Conservation (phyloP, 2,888 invertebrate species). For the Hyles lineata region DNA sequence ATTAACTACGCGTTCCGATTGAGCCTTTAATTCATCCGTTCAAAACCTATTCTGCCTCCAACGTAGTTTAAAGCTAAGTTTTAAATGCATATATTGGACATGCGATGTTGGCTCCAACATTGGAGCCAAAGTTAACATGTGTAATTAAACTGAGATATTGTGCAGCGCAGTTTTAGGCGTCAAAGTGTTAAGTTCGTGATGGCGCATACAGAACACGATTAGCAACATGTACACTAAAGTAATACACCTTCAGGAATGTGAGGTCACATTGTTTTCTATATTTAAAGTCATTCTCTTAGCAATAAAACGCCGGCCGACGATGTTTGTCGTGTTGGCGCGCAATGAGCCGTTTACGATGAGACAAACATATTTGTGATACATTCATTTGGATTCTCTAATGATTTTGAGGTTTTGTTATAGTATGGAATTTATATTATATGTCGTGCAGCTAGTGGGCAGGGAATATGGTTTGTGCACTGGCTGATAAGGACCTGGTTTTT, state of each 20-base stretch:
- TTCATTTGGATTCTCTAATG: not conserved
- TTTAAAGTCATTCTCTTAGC: conserved; percentile 53
- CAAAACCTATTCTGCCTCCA: too few species aligned
- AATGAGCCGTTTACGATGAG: not conserved
- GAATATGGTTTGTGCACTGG: too few species aligned
- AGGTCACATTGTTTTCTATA: conserved; percentile 64
- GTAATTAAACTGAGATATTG: not conserved
- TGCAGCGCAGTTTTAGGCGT: conserved; percentile 51
- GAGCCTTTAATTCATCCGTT: too few species aligned
- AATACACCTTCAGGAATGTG: conserved; percentile 62
- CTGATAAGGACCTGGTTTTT: too few species aligned
- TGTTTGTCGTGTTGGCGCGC: conserved; percentile 42
- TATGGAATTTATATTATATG: too few species aligned
- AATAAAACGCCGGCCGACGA: conserved; percentile 49
- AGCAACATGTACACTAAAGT: conserved; percentile 67
- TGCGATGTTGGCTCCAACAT: too few species aligned
- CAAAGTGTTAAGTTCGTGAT: conserved; percentile 55
- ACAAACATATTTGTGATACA: conserved; percentile 1
- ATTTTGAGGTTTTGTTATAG: too few species aligned
- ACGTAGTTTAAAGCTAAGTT: too few species aligned
- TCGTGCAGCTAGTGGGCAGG: too few species aligned
- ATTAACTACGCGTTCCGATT: too few species aligned
- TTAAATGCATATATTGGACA: too few species aligned
- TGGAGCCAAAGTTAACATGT: too few species aligned
- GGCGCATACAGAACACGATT: conserved; percentile 74